A percentile compares a stretch with the other conserved stretches of the same genome.
Conservation (phyloP, 2,888 invertebrate species). For the Unio pictorum region DNA sequence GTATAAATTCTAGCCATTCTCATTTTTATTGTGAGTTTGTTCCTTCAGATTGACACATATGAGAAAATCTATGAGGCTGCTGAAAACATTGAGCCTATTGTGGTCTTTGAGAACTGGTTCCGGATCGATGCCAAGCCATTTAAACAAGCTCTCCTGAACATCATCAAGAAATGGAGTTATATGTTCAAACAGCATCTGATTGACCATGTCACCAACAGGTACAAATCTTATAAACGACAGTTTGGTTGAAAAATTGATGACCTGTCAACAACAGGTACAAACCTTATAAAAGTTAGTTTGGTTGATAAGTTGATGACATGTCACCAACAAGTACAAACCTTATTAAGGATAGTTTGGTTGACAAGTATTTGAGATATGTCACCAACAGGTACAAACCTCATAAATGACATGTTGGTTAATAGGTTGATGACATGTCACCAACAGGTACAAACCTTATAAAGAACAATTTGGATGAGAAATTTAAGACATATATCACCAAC, state of each 20-base stretch:
- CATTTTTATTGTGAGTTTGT: not conserved
- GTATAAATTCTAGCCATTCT: no score
- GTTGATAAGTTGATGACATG: not conserved
- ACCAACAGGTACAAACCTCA: no score
- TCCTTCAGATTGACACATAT: constrained; percentile 86
- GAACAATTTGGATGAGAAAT: no score
- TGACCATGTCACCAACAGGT: constrained; percentile 86
- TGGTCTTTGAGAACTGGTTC: constrained; percentile 93
- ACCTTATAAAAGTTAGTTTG: not conserved
- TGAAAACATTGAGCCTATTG: constrained; percentile 85
- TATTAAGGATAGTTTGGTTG: no score
- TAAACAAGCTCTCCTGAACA: constrained; percentile 90
- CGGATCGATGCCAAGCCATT: constrained; percentile 91
- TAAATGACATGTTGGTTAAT: no score
- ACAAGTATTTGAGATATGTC: no score
- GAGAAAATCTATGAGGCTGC: constrained; percentile 91
- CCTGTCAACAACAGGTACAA: constrained; percentile 78
- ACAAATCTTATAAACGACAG: constrained; percentile 18
- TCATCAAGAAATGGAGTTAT: constrained; percentile 93
- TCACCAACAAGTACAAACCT: no score
- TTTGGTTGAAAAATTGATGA: not conserved
- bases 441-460: no score
- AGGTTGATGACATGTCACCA: no score
- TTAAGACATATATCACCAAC: no score
- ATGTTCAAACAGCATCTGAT: constrained; percentile 97